Conservation (phyloP, 1,140 invertebrate species). For the Cephus cinctus region DNA sequence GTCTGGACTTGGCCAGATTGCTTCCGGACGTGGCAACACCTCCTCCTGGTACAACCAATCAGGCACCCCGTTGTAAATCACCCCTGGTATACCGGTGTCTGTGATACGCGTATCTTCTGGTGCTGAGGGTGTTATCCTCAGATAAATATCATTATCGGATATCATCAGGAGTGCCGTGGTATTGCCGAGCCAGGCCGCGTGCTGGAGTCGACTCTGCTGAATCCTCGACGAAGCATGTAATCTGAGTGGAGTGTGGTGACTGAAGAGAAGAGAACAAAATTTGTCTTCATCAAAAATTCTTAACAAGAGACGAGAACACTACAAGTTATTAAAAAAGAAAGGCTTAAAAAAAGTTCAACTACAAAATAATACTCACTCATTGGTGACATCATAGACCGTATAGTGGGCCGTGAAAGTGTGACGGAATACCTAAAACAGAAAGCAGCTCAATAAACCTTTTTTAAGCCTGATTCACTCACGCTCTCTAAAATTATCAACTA, state of each 20-base stretch:
- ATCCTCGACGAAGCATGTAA: conserved; percentile 66
- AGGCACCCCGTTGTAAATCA: conserved; percentile 87
- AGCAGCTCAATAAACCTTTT: no score
- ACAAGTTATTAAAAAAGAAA: no score
- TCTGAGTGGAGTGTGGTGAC: conserved; percentile 78
- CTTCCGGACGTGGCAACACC: conserved; percentile 70
- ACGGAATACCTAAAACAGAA: conserved; percentile 80
- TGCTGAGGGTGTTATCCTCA: conserved; percentile 67
- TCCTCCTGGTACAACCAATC: conserved; percentile 95
- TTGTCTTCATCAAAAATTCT: no score
- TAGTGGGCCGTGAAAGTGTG: conserved; percentile 79
- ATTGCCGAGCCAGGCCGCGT: conserved; percentile 76
- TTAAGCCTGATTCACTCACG: no score
- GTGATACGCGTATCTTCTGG: conserved; percentile 70
- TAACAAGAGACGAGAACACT: no score
- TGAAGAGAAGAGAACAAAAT: no score
- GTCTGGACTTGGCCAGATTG: conserved; percentile 81
- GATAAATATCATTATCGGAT: conserved; percentile 84
- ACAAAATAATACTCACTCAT: conserved; percentile 67
- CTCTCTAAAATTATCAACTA: no score
- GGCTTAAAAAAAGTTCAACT: neutral
- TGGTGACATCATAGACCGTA: conserved; percentile 82
- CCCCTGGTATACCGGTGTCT: conserved; percentile 68
- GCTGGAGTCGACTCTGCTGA: conserved; percentile 70
- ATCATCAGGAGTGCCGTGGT: conserved; percentile 71